Base-by-base conservation (phyloP, 2,888 invertebrate species). In the Caenorhabditis panamensis region DNA sequence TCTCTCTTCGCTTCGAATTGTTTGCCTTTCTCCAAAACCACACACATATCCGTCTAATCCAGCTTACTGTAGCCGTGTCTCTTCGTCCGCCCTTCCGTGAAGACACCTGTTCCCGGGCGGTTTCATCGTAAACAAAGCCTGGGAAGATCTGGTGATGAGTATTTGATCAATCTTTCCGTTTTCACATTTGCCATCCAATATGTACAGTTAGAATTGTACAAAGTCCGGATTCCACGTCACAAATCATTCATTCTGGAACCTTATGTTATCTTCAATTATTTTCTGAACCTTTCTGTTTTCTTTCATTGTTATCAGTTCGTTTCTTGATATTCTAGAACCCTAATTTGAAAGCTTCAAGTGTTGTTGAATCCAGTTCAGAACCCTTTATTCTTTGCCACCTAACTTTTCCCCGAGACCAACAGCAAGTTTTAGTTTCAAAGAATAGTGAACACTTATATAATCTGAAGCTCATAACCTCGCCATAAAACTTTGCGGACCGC, bases 21-120 rank as follows among this genome's bases (percentile, higher is more conserved):
- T 67, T 67, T 73, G 62, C 67, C 61, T 79, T 67, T 73, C 73
- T 68, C 41, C 66, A 64, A 72, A 62, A 66, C 72, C 71, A 64
- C 66, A 41, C 22, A 53, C 59, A 66, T 63, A 64, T 75, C 75
- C 75, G 58, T 53, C 59, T 66, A 67, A 76, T 76, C 75, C 28
- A 67, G 67, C 16, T 67, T 76, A 67, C 67, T 76, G 61, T 62
- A 67, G 67, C 47, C 64, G 11, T 44, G 13, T 44, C 11, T 24
- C 26, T 13, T 64, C 51, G 22, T 58, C 36, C 56, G n/a, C 44
- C n/a, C 20, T 26, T 41, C 51, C 63, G 44, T n/a, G n/a, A n/a
- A 22, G 26, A 49, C 61, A 63, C 63, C 62, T 72, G 63, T 63
- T 63, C 63, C 53, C 41, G 24, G 24, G 8, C 24, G 20, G 9